These are phyloP conservation scores for Parapsyche elsis DNA, from an alignment of 1,140 invertebrate species.

Conservation along the genomic window DNA sequence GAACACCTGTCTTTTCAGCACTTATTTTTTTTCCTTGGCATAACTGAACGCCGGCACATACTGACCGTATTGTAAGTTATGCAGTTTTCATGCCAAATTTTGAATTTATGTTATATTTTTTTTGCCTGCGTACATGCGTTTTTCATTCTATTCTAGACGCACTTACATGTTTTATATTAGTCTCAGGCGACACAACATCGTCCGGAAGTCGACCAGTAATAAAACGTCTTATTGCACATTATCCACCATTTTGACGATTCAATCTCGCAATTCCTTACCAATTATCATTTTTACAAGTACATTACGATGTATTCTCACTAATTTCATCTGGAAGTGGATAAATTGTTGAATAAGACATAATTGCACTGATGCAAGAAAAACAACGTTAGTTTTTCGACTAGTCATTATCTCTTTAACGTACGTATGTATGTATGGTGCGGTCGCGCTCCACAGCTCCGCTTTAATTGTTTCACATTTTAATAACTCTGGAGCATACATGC, in stretches of 20 bases:
- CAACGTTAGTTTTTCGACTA: not conserved
- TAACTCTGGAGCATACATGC: too few relatives aligned
- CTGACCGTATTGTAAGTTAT: conserved; percentile 9
- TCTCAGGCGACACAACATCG: not conserved
- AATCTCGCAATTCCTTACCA: too few relatives aligned
- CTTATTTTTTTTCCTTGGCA: conserved; percentile 15
- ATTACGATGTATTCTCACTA: too few relatives aligned
- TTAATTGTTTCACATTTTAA: not conserved
- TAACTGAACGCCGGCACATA: conserved; percentile 8
- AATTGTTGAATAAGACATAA: not conserved
- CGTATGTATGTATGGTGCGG: not conserved
- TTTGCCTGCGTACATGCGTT: not conserved
- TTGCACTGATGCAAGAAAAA: not conserved
- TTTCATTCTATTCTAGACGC: not conserved
- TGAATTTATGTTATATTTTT: conserved; percentile 1
- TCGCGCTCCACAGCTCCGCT: not conserved
- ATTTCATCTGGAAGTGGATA: too few relatives aligned
- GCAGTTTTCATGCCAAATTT: conserved; percentile 19
- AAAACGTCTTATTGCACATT: too few relatives aligned
- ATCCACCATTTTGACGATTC: not conserved
- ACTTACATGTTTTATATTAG: not conserved
- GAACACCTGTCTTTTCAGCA: conserved; percentile 2
- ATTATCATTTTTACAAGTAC: too few relatives aligned
- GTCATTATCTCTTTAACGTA: not conserved
- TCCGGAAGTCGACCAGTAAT: too few relatives aligned